Base-by-base conservation (phyloP, 2,797 vertebrate species). In the Gymnothorax reevesii region DNA sequence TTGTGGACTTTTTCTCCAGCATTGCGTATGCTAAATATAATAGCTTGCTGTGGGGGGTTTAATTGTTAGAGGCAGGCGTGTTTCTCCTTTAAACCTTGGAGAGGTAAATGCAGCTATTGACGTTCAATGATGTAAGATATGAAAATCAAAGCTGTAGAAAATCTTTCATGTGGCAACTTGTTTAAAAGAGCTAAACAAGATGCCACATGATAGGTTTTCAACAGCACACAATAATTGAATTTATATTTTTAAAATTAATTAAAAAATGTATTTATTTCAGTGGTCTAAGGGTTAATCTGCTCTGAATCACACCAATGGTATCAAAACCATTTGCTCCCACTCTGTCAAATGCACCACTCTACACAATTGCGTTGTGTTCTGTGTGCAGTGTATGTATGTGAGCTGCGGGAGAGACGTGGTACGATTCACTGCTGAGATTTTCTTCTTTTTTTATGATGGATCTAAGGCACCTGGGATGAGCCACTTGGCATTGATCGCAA, bases 401-500 rank as follows among this genome's bases (percentile, higher is more conserved):
- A 4, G 6, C 52, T 55, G n/a, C 3, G n/a, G 52, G 15, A 55
- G 7, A 55, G 9, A 80, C 20, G 55, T 54, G 7, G 52, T 77
- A 77, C 17, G 33, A 77, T 77, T 77, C 73, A 77, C 13, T 77
- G 15, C 52, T 77, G 6, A 77, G 13, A 77, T 7, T 77, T 17
- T 77, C 20, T 77, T 49, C 52, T 77, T 77, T 10, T 13, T 49
- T 10, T 13, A 75, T 3, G 9, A 75, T 7, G 10, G 73, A 77
- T 15, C 73, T 77, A 17, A 42, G 73, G 7, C 73, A 77, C 33
- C 17, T 8, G 20, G 42, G 33, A 52, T 77, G 71, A 75, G 27
- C 42, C 71, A 54, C 33, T 7, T 54, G 20, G 33, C 84, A 89
- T 88, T 82, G 84, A 88, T 84, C 83, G 77, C 82, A 13, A 80